Percentiles rank a stretch among this genome's conserved stretches.
phyloP scores from a whole-genome alignment of 2,113 vertebrate species.

The Coptodon rendalli region DNA sequence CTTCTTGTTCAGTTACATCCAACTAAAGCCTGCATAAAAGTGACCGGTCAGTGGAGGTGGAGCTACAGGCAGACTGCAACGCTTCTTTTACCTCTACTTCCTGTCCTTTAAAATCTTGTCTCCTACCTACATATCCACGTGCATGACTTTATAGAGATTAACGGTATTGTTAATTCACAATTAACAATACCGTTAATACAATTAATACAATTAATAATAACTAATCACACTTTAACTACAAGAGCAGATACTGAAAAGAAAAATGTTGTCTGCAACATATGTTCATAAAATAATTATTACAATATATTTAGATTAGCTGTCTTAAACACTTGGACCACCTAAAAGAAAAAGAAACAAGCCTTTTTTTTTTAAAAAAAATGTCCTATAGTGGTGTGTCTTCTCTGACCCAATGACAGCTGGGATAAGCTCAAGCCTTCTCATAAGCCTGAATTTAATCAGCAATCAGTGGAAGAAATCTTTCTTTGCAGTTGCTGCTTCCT shows the following conservation, averaged over 20 bases:
- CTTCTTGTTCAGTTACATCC: not conserved
- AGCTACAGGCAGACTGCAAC: not conserved
- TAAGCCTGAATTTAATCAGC: not conserved
- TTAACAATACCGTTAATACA: not conserved
- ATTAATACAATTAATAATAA: no score
- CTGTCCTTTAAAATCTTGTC: not conserved
- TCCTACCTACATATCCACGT: not conserved
- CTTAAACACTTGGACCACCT: not conserved
- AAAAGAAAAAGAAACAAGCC: not conserved
- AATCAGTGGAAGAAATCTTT: not conserved
- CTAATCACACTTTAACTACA: not conserved
- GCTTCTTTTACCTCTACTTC: not conserved
- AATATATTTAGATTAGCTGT: not conserved
- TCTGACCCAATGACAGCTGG: not conserved
- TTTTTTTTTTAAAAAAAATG: not conserved
- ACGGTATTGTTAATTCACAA: not conserved
- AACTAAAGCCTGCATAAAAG: not conserved
- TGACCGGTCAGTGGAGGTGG: not conserved
- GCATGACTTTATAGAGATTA: not conserved
- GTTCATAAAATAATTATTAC: not conserved
- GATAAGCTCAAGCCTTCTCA: not conserved
- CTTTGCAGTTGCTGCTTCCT: not conserved
- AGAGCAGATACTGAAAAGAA: not conserved
- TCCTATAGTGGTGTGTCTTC: not conserved
- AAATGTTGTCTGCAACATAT: not conserved